Evolutionary conservation across 2,113 vertebrate species (phyloP).

Genomic region (Emydura subglobosa): DNA sequence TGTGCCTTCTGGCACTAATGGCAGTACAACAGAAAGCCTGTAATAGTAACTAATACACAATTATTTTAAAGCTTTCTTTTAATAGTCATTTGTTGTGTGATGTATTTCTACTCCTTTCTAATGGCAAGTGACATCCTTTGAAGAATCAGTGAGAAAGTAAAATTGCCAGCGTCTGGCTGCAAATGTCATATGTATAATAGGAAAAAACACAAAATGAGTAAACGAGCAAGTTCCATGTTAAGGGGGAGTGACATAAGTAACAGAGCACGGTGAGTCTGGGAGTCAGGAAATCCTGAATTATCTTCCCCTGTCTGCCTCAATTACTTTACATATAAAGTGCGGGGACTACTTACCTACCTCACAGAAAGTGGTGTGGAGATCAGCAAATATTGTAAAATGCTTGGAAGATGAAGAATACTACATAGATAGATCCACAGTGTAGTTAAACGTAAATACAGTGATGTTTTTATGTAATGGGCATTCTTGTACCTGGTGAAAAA

Average conservation of each 20-base stretch:
- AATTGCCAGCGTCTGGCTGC: neutral
- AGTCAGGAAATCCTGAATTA: neutral
- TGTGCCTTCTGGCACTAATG: accelerated
- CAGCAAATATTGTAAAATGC: neutral
- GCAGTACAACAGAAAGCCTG: neutral
- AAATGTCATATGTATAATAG: accelerated
- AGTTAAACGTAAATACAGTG: neutral
- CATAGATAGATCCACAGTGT: neutral
- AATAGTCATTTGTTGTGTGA: neutral
- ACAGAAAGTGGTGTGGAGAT: neutral
- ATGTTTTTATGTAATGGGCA: too few relatives aligned
- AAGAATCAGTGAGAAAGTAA: neutral
- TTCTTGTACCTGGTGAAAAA: neutral
- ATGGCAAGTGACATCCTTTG: neutral
- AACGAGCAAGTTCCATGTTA: neutral
- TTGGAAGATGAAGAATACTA: accelerated
- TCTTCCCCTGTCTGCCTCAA: neutral
- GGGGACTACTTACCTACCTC: neutral
- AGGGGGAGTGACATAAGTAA: neutral
- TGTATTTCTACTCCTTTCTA: neutral
- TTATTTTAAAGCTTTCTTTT: neutral
- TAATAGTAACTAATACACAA: accelerated
- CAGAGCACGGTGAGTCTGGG: accelerated
- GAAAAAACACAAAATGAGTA: neutral
- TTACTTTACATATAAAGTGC: neutral